A percentile compares a stretch with the other conserved stretches of the same genome.
phyloP scores from a whole-genome alignment of 2,888 invertebrate species.

The Amphipyra berbera region DNA sequence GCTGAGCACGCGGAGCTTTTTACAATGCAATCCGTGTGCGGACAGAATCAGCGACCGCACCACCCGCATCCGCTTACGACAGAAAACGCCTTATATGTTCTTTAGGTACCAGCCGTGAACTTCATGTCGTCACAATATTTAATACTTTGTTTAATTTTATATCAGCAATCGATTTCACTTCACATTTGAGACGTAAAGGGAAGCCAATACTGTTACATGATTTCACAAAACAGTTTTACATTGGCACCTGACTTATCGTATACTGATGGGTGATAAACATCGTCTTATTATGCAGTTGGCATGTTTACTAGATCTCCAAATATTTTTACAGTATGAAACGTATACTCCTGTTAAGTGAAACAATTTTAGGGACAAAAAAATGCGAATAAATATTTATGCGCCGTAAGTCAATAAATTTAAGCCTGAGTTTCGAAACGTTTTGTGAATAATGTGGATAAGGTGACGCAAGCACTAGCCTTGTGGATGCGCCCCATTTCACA shows the following conservation, averaged over 20 bases:
- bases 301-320: slow-evolving; percentile 46
- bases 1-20: too few species aligned
- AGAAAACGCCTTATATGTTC: too few species aligned
- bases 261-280: slow-evolving; percentile 40
- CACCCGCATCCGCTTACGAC: too few species aligned
- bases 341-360: slow-evolving; percentile 36
- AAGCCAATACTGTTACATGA: slow-evolving; percentile 10
- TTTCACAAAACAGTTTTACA: slow-evolving; percentile 23
- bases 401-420: slow-evolving; percentile 73
- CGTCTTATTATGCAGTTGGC: slow-evolving; percentile 48
- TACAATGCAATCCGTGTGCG: too few species aligned
- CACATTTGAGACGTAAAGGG: slow-evolving; percentile 2
- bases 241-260: slow-evolving; percentile 46
- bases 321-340: slow-evolving; percentile 42
- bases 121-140: neutral
- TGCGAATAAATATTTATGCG: slow-evolving; percentile 76
- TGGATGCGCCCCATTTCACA: slow-evolving; percentile 82
- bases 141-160: neutral
- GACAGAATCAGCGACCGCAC: too few species aligned
- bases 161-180: slow-evolving; percentile 14
- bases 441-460: slow-evolving; percentile 79
- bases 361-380: slow-evolving; percentile 67
- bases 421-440: slow-evolving; percentile 78
- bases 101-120: too few species aligned
- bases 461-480: slow-evolving; percentile 86